Evolutionary conservation across 2,888 invertebrate genomes (phyloP).

Genomic region (Hemaris fuciformis): DNA sequence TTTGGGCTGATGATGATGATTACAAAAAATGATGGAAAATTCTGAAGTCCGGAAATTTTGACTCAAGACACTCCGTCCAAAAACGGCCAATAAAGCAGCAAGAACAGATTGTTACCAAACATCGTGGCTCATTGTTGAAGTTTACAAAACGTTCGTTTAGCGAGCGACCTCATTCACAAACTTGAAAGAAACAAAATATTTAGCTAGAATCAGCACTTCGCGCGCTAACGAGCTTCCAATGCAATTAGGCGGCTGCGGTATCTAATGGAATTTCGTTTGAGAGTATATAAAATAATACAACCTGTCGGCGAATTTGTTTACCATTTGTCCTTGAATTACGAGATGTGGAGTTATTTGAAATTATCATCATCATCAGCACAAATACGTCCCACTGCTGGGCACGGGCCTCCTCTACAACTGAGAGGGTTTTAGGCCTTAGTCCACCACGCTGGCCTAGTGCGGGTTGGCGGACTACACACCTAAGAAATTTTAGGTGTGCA

Average conservation of each 20-base stretch:
- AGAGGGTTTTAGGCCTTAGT: too few relatives aligned
- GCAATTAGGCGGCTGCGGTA: conserved; percentile 49
- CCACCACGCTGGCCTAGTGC: too few relatives aligned
- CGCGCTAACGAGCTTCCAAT: conserved; percentile 58
- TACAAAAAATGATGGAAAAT: too few relatives aligned
- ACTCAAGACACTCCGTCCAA: not conserved
- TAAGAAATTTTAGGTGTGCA: too few relatives aligned
- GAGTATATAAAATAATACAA: not conserved
- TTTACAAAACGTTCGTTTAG: conserved; percentile 15
- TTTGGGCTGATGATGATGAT: too few relatives aligned
- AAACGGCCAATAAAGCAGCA: not conserved
- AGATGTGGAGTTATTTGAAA: not conserved
- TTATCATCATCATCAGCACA: too few relatives aligned
- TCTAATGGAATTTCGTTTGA: conserved; percentile 8
- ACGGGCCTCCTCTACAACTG: too few relatives aligned
- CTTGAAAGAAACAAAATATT: conserved; percentile 57
- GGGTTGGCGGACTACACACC: too few relatives aligned
- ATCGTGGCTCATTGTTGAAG: not conserved
- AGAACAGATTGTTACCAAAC: not conserved
- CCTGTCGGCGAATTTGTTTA: not conserved
- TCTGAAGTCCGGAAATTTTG: not conserved
- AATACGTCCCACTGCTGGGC: too few relatives aligned
- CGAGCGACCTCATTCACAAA: conserved; percentile 27
- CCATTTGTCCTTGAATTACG: not conserved
- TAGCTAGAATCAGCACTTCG: conserved; percentile 66